A percentile compares a stretch with the other conserved stretches of the same genome.
Evolutionary conservation across 2,113 vertebrate species (phyloP).

Genomic region (Leptobrachium ailaonicum): DNA sequence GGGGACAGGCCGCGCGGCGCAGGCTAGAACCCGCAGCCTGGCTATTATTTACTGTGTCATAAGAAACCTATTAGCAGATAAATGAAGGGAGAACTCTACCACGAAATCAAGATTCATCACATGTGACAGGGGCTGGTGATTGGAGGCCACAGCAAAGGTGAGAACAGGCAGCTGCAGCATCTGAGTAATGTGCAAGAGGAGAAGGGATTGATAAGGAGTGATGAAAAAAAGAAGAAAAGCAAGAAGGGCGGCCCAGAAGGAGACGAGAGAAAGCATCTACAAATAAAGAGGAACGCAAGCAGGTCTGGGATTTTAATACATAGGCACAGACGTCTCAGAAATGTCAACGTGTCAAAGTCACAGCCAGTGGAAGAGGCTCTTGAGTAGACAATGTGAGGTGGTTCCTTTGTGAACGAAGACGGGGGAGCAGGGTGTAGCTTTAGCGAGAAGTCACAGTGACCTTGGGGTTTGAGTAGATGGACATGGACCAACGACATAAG

Average conservation of each 20-base stretch:
- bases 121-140: conserved; percentile 60
- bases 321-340: not conserved
- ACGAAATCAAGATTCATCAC: conserved; percentile 69
- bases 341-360: too few relatives aligned
- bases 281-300: not conserved
- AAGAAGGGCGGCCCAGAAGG: conserved; percentile 21
- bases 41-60: conserved; percentile 60
- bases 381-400: too few relatives aligned
- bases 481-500: too few relatives aligned
- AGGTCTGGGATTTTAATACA: not conserved
- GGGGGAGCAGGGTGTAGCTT: too few relatives aligned
- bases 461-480: too few relatives aligned
- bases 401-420: too few relatives aligned
- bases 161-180: conserved; percentile 51
- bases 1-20: conserved; percentile 52
- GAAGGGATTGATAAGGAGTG: conserved; percentile 30
- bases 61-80: conserved; percentile 64
- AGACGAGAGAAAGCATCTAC: not conserved
- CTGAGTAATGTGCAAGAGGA: conserved; percentile 39
- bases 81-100: conserved; percentile 60
- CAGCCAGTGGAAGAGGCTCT: too few relatives aligned
- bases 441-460: too few relatives aligned
- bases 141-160: conserved; percentile 57
- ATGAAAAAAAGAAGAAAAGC: conserved; percentile 48
- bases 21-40: conserved; percentile 56